phyloP scores from a whole-genome alignment of 2,797 vertebrate genomes.

The Etheostoma nigrum region DNA sequence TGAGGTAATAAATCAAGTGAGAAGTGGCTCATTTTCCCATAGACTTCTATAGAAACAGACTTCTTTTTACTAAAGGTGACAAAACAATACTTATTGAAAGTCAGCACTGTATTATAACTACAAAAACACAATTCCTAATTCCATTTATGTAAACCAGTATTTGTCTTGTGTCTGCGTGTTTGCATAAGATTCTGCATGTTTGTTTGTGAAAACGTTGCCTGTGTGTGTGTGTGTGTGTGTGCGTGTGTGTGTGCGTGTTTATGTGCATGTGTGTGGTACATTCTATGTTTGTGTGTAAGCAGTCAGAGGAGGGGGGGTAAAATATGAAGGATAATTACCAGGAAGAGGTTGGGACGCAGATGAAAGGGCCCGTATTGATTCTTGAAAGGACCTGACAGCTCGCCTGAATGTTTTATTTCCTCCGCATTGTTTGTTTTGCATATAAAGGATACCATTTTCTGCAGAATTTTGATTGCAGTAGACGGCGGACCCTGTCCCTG shows the following conservation, averaged over 20 bases:
- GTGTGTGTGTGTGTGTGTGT: slow-evolving; percentile 14
- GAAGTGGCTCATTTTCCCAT: too few species aligned
- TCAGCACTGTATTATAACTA: slow-evolving; percentile 1
- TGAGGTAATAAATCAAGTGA: too few species aligned
- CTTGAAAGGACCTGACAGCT: slow-evolving; percentile 88
- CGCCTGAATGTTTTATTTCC: slow-evolving; percentile 85
- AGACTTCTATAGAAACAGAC: too few species aligned
- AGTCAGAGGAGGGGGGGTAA: slow-evolving; percentile 61
- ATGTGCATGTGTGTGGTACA: slow-evolving; percentile 55
- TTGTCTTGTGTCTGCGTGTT: slow-evolving; percentile 17
- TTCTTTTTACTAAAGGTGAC: not conserved
- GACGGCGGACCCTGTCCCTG: slow-evolving; percentile 68
- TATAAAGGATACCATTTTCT: slow-evolving; percentile 87
- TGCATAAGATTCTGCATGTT: slow-evolving; percentile 2
- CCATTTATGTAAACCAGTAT: slow-evolving; percentile 35
- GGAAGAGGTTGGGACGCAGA: slow-evolving; percentile 85
- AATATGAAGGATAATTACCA: slow-evolving; percentile 88
- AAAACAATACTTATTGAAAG: not conserved
- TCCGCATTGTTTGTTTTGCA: slow-evolving; percentile 87
- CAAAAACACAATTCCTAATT: slow-evolving; percentile 8
- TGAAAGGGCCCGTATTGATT: slow-evolving; percentile 87
- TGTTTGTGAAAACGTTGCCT: not conserved
- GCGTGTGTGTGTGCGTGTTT: slow-evolving; percentile 25
- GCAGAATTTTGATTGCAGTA: slow-evolving; percentile 83
- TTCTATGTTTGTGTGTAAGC: slow-evolving; percentile 77